A percentile compares a stretch with the other conserved stretches of the same genome.
These are phyloP conservation scores for Carettochelys insculpta DNA, from an alignment of 2,113 vertebrate species.

Conservation along the genomic window DNA sequence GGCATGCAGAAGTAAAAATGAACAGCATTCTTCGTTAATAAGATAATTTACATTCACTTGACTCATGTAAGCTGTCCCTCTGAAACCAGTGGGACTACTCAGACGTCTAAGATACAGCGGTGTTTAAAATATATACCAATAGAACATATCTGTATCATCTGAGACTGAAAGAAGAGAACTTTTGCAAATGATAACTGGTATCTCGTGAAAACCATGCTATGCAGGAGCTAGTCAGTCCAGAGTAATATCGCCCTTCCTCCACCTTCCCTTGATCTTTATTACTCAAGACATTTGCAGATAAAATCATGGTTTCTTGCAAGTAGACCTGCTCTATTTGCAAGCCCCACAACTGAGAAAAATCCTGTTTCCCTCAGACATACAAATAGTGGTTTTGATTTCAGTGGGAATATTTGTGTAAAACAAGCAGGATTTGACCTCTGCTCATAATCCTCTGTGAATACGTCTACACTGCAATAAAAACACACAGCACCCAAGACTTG, in stretches of 20 bases:
- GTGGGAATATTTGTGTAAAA: neutral
- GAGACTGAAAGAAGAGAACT: neutral
- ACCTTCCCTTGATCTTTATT: neutral
- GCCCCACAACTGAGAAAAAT: neutral
- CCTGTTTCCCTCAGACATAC: neutral
- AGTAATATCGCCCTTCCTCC: neutral
- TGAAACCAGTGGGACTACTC: neutral
- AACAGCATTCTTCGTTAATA: neutral
- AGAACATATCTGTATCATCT: neutral
- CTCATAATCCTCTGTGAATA: neutral
- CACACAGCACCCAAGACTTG: neutral
- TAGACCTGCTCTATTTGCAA: constrained; percentile 6
- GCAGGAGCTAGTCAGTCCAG: neutral
- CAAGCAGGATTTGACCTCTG: neutral
- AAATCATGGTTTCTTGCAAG: neutral
- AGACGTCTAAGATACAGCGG: neutral
- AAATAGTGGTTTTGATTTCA: neutral
- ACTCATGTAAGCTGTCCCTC: constrained; percentile 11
- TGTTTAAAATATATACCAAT: neutral
- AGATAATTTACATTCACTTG: neutral
- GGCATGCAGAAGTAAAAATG: neutral
- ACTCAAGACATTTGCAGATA: constrained; percentile 4
- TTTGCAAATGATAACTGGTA: constrained; percentile 4
- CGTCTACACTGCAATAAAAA: neutral
- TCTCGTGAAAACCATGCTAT: neutral